These are phyloP conservation scores for Oncorhynchus mykiss DNA, from an alignment of 2,113 vertebrate species.

Conservation along the genomic window DNA sequence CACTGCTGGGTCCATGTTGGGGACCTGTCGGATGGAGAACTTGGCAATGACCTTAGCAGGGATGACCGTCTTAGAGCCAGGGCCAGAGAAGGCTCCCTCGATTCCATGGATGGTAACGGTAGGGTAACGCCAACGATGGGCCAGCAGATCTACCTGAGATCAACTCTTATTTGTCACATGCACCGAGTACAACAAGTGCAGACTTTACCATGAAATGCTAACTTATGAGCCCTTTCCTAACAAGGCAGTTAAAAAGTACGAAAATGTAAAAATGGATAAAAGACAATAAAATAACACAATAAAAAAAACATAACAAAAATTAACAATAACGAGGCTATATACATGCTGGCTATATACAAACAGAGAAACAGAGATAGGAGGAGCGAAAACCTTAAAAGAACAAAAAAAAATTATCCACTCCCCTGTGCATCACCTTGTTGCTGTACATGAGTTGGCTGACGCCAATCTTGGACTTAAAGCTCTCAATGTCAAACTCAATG, in stretches of 20 bases:
- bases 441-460: constrained; percentile 79
- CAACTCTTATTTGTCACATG: too few relatives aligned
- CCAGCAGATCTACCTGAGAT: constrained; percentile 83
- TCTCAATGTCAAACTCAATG: constrained; percentile 81
- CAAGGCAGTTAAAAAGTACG: too few relatives aligned
- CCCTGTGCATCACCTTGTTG: constrained; percentile 77
- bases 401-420: not conserved
- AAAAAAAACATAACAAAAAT: too few relatives aligned
- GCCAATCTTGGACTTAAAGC: constrained; percentile 73
- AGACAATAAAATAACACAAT: not conserved
- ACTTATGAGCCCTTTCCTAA: too few relatives aligned
- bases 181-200: too few relatives aligned
- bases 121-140: constrained; percentile 85
- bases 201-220: too few relatives aligned
- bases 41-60: constrained; percentile 87
- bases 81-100: constrained; percentile 84
- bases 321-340: not conserved
- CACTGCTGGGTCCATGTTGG: constrained; percentile 78
- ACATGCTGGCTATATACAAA: not conserved
- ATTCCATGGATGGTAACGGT: constrained; percentile 90
- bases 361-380: not conserved
- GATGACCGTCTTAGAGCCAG: constrained; percentile 88
- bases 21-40: constrained; percentile 91
- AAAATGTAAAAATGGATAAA: not conserved
- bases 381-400: not conserved